Evolutionary conservation across 2,888 invertebrate species (phyloP).

Genomic region (Perizoma flavofasciatum): DNA sequence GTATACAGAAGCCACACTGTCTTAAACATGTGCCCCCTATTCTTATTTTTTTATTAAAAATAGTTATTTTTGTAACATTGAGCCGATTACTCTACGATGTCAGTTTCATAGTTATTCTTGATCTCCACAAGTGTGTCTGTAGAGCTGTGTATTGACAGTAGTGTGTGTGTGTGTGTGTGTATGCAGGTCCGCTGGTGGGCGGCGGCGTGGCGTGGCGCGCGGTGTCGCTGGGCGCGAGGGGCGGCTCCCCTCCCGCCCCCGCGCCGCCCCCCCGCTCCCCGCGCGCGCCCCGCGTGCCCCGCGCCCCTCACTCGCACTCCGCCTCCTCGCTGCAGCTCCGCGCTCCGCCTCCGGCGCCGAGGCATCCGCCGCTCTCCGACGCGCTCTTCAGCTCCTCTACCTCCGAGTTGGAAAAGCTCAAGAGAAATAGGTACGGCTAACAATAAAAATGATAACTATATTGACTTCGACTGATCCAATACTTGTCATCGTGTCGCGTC

Average conservation of each 20-base stretch:
- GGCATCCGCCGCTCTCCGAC: conserved; percentile 50
- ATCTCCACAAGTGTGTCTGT: no score
- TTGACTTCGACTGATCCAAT: no score
- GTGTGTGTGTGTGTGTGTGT: not conserved
- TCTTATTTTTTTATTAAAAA: no score
- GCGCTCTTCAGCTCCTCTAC: conserved; percentile 63
- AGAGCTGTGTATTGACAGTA: no score
- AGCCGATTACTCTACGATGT: no score
- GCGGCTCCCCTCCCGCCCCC: conserved; percentile 25
- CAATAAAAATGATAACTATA: not conserved
- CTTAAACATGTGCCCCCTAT: no score
- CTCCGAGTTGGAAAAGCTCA: conserved; percentile 66
- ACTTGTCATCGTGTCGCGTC: no score
- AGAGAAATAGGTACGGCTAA: conserved; percentile 53
- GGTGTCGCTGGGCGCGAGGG: conserved; percentile 15
- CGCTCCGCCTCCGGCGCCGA: conserved; percentile 36
- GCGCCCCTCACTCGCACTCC: conserved; percentile 47
- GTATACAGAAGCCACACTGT: no score
- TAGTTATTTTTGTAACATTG: no score
- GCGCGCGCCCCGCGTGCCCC: conserved; percentile 30
- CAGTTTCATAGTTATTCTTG: no score
- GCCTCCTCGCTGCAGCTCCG: conserved; percentile 52
- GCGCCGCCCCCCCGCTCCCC: conserved; percentile 25
- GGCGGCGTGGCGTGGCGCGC: conserved; percentile 42
- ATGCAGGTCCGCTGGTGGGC: conserved; percentile 24